phyloP scores from a whole-genome alignment of 2,888 invertebrate genomes.

The Cantharis rustica region DNA sequence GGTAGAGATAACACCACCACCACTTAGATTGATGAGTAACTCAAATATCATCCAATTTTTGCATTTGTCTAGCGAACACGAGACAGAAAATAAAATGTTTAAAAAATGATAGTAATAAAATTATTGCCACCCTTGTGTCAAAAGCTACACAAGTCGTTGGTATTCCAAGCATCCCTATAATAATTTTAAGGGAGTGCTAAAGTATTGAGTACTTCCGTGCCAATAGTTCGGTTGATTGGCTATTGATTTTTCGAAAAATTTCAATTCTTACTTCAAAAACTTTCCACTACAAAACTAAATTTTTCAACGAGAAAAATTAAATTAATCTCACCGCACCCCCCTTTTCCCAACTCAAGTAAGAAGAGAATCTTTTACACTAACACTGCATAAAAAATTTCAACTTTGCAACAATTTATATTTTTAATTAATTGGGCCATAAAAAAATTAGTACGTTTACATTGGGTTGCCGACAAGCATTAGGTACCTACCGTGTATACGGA shows the following conservation, averaged over 20 bases:
- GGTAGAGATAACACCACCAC: neutral
- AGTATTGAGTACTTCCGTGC: neutral
- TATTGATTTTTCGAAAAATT: neutral
- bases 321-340: neutral
- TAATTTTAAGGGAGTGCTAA: neutral
- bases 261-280: neutral
- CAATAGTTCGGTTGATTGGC: neutral
- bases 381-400: too few species aligned
- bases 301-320: neutral
- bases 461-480: too few species aligned
- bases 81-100: neutral
- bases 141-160: neutral
- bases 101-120: neutral
- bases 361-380: too few species aligned
- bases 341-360: too few species aligned
- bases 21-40: neutral
- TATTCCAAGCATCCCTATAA: neutral
- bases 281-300: neutral
- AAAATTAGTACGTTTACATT: too few species aligned
- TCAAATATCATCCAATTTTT: neutral
- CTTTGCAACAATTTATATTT: too few species aligned
- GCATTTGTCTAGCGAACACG: neutral
- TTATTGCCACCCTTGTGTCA: neutral
- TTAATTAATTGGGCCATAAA: too few species aligned
- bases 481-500: too few species aligned